Base-by-base conservation (phyloP, 2,888 invertebrate genomes). In the Drosophila paramelanica region DNA sequence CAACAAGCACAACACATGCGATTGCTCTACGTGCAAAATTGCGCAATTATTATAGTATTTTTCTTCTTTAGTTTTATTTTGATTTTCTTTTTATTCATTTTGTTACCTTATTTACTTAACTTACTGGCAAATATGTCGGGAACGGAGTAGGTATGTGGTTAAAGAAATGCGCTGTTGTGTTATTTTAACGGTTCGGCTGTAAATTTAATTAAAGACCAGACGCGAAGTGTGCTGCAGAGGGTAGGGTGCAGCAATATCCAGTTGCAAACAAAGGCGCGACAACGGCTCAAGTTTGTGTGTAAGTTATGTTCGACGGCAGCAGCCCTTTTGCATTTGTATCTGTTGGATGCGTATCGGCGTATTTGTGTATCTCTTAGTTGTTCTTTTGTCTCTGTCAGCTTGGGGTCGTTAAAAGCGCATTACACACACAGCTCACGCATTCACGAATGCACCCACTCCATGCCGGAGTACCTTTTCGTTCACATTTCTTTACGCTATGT, bases 351-450 rank as follows among this genome's bases (percentile, higher is more conserved):
- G 25, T 23, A 5, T 17, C 45, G 33, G 10, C 58, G 42, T 49
- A 47, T 43, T 38, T 51, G 55, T 45, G 65, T 57, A 41, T 17
- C 39, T 49, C 41, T 31, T 25, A 25, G 11, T 13, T 47, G 46
- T 57, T 55, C 38, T 13, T 62, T 31, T 53, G 61, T 57, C 42
- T 59, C 23, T 72, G 64, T 50, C 43, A 61, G 71, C 41, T 65
- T 59, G 62, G 79, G 58, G 71, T 77, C 71, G 81, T 66, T 73
- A 69, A 82, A 74, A 74, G 79, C 77, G 71, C 64, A 77, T 86
- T 86, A 81, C 72, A 77, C 41, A 81, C 67, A 67, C 87, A 79
- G 77, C 79, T 74, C 79, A 81, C 79, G 84, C 77, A 77, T 66
- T 64, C 76, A 42, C 56, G 55, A 67, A 73, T 83, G 81, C 81